Evolutionary conservation across 1,140 invertebrate genomes (phyloP), one percentile per base, ranked within the genome.

Genomic region (Plutomurus gul): DNA sequence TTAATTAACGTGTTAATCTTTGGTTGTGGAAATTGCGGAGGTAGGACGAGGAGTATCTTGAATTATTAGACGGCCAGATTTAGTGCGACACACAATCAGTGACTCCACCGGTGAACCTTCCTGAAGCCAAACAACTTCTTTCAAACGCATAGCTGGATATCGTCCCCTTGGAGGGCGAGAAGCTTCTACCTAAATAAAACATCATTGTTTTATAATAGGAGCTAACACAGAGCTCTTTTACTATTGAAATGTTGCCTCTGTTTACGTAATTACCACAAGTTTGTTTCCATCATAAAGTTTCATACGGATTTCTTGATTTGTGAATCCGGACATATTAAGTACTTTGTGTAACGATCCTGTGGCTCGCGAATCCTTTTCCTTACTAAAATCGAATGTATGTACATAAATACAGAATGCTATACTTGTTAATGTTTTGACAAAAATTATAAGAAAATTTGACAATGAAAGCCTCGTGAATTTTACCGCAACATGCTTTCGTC

Each of bases 201-300:
- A n/a, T n/a, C n/a, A n/a, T n/a, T n/a, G n/a, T n/a, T n/a, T n/a
- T n/a, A n/a, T n/a, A n/a, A n/a, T n/a, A n/a, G n/a, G n/a, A n/a
- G n/a, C n/a, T n/a, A n/a, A n/a, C n/a, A n/a, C n/a, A n/a, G n/a
- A n/a, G n/a, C n/a, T n/a, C n/a, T n/a, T n/a, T n/a, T n/a, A n/a
- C n/a, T n/a, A n/a, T n/a, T n/a, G n/a, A n/a, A n/a, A n/a, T n/a
- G n/a, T 13, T 6, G 6, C 7, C 6, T 30, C 4, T 11, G 33
- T n/a, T 11, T 7, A 33, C 10, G 60, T 37, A n/a, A 37, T 75
- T 70, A 81, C 79, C 65, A 75, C 37, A 16, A 81, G 65, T 56
- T 77, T 81, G 6, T 73, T 73, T 36, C 80, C 80, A 40, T 60
- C 46, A 27, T 51, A 75, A 11, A 82, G 36, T 51, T 78, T 78